Evolutionary conservation across 35 echinoderm and acorn worm genomes (phyloP).

Genomic region (Nesometra sesokonis): DNA sequence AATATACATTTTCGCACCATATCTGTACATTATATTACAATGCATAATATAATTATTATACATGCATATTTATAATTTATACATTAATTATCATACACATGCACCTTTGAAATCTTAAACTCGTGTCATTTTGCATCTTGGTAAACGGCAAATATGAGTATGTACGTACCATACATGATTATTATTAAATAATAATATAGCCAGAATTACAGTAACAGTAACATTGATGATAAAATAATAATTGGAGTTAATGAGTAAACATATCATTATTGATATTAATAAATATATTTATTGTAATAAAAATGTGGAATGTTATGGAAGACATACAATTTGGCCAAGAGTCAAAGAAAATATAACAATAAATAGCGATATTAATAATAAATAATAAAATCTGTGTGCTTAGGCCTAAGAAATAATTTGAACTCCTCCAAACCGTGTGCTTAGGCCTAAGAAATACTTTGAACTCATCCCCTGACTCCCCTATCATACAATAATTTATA

Average conservation of each 20-base stretch:
- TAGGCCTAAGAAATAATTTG: too few species aligned
- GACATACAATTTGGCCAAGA: not conserved
- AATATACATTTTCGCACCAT: not conserved
- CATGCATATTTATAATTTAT: not conserved
- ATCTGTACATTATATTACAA: not conserved
- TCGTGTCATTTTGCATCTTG: not conserved
- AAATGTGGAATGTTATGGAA: not conserved
- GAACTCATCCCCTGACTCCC: too few species aligned
- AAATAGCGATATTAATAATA: too few species aligned
- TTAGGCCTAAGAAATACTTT: too few species aligned
- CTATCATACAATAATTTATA: too few species aligned
- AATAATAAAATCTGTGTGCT: too few species aligned
- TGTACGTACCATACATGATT: not conserved
- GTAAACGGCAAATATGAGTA: not conserved
- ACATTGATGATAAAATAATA: not conserved
- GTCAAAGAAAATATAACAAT: not conserved
- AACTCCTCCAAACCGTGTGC: too few species aligned
- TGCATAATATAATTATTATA: not conserved
- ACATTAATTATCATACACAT: not conserved
- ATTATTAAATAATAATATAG: not conserved
- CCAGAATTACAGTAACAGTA: not conserved
- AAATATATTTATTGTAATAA: not conserved
- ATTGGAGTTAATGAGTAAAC: not conserved
- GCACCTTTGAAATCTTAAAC: not conserved
- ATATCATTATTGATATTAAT: not conserved